Percentiles rank a stretch among this genome's conserved stretches.
Conservation (phyloP, 2,888 invertebrate genomes). For the Catocala nupta region DNA sequence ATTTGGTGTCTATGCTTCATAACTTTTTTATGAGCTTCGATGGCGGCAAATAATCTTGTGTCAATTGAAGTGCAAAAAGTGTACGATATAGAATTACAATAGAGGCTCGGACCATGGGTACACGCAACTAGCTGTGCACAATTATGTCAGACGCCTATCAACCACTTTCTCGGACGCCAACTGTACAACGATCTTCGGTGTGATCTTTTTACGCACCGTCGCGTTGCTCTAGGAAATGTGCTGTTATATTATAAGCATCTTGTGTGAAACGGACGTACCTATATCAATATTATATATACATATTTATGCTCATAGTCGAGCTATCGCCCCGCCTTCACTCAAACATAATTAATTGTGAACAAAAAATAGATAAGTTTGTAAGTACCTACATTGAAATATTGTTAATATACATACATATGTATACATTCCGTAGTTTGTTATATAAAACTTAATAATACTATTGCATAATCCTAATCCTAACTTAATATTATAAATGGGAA, state of each 20-base stretch:
- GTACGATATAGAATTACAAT: constrained; percentile 48
- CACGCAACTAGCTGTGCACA: constrained; percentile 63
- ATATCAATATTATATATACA: neutral
- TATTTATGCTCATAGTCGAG: neutral
- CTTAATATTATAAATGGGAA: no score
- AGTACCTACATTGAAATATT: no score
- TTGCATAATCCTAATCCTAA: no score
- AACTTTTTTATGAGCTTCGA: neutral
- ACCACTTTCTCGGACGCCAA: constrained; percentile 71
- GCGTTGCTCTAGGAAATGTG: constrained; percentile 35
- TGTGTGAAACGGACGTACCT: neutral
- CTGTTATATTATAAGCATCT: neutral
- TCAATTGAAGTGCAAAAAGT: constrained; percentile 24
- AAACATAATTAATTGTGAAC: no score
- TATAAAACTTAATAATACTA: no score
- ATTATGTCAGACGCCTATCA: constrained; percentile 81
- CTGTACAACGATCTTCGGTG: constrained; percentile 40
- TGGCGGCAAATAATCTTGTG: neutral
- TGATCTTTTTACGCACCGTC: constrained; percentile 65
- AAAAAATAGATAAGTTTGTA: no score
- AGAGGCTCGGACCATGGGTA: constrained; percentile 25
- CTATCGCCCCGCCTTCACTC: no score
- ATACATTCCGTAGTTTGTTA: no score
- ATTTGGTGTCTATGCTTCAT: no score
- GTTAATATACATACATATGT: no score